Evolutionary conservation across 2,888 invertebrate genomes (phyloP), one percentile per base, ranked within the genome.

Genomic region (Athetis lepigone): DNA sequence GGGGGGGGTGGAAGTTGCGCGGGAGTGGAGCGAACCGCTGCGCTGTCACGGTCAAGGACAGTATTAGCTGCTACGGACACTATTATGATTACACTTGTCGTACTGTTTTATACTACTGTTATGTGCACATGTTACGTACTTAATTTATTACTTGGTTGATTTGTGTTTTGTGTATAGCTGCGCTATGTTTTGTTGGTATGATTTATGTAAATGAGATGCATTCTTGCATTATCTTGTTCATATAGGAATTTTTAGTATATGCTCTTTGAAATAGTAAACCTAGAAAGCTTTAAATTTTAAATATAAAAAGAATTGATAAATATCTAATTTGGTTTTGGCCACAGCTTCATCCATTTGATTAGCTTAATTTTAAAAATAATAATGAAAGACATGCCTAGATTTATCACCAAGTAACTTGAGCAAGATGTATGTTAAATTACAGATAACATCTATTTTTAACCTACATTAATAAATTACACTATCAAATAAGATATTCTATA

Each of bases 41-140:
- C 85, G 81, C 88, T 88, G 90, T 89, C 91, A 92, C 89, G 92
- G 93, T 92, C 93, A 93, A 93, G 93, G 92, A 88, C 90, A 90
- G 83, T 83, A 84, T 89, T 87, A 85, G 87, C 82, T 77, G 71
- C 83, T 82, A 85, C 84, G 82, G 82, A 84, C 83, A 79, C 77
- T 79, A 81, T 81, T 81, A 87, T 85, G 83, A 86, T 83, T 70
- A 75, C 77, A 76, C 75, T 82, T 82, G 81, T 70, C 80, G 75
- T 81, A 83, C 75, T 64, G 64, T 79, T 80, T 74, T 75, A 76
- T 77, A 75, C 77, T 84, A 85, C 82, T 80, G 83, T 83, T 84
- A 85, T 83, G 75, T 78, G 66, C 60, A 66, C 52, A 57, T 67
- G 77, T 70, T 77, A 66, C 56, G 66, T 66, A 73, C 46, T 66